Evolutionary conservation across 2,113 vertebrate species (phyloP).

Genomic region (Corythaixoides concolor): DNA sequence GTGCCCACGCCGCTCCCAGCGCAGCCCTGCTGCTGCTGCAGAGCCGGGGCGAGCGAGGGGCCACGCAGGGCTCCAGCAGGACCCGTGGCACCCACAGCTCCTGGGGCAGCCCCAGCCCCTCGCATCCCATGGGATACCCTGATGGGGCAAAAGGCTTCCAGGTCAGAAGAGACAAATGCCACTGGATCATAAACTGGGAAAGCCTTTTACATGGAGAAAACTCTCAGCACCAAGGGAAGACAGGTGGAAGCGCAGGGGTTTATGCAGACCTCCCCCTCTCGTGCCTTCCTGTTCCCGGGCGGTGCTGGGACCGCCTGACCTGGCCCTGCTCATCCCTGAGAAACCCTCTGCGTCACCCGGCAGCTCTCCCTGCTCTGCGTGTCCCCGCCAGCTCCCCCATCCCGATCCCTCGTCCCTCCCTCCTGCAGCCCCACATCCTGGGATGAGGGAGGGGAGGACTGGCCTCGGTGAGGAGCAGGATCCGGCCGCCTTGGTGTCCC

Average conservation of each 20-base stretch:
- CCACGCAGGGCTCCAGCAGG: neutral
- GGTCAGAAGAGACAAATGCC: neutral
- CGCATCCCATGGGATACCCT: too few relatives aligned
- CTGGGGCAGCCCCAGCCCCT: neutral
- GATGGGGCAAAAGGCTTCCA: neutral
- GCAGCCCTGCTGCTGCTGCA: neutral
- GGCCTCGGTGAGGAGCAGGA: neutral
- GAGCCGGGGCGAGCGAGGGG: too few relatives aligned
- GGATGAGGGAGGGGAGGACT: too few relatives aligned
- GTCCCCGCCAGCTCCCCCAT: neutral
- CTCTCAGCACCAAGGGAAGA: neutral
- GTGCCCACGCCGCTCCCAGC: neutral
- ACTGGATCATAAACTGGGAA: neutral
- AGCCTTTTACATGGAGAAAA: neutral
- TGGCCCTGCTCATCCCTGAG: neutral
- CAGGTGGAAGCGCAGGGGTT: too few relatives aligned
- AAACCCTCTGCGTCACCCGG: rapidly evolving
- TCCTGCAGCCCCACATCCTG: neutral
- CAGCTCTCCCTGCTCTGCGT: neutral
- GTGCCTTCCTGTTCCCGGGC: neutral
- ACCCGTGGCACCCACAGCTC: rapidly evolving
- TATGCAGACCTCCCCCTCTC: neutral
- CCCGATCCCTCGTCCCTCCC: neutral
- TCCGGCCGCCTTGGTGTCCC: rapidly evolving
- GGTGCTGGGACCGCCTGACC: neutral